Evolutionary conservation across 2,888 invertebrate genomes (phyloP).

Genomic region (Phalangium opilio): DNA sequence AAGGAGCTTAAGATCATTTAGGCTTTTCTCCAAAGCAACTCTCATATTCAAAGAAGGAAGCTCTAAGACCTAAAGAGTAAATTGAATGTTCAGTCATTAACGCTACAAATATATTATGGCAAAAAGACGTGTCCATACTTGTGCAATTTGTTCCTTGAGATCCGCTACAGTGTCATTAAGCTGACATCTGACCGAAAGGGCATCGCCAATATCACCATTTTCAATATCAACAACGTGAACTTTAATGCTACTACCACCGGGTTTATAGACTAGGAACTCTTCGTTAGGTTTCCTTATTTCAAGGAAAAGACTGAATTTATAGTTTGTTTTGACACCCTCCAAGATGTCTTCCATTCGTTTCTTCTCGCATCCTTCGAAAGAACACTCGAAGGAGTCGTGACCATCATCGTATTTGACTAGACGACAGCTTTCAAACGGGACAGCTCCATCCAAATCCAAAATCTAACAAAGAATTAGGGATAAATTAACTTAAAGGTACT

Average conservation of each 20-base stretch:
- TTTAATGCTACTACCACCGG: constrained; percentile 45
- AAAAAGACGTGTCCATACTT: constrained; percentile 21
- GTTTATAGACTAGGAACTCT: constrained; percentile 45
- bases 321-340: constrained; percentile 34
- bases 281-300: constrained; percentile 46
- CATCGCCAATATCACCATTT: constrained; percentile 44
- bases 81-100: background rate
- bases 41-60: constrained; percentile 26
- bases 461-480: constrained; percentile 28
- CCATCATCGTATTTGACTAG: constrained; percentile 51
- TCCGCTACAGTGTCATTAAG: constrained; percentile 41
- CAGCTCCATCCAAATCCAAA: constrained; percentile 42
- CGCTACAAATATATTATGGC: background rate
- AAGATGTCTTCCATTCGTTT: constrained; percentile 36
- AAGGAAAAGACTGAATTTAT: constrained; percentile 45
- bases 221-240: constrained; percentile 46
- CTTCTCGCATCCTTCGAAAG: constrained; percentile 45
- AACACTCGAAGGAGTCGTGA: constrained; percentile 47
- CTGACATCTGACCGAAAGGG: constrained; percentile 43
- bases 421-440: constrained; percentile 48
- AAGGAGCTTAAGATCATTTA: constrained; percentile 29
- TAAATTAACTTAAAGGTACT: background rate
- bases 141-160: constrained; percentile 41
- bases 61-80: constrained; percentile 20
- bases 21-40: constrained; percentile 35